Conservation (phyloP, 2,113 vertebrate species). For the Thinocorus orbignyianus region DNA sequence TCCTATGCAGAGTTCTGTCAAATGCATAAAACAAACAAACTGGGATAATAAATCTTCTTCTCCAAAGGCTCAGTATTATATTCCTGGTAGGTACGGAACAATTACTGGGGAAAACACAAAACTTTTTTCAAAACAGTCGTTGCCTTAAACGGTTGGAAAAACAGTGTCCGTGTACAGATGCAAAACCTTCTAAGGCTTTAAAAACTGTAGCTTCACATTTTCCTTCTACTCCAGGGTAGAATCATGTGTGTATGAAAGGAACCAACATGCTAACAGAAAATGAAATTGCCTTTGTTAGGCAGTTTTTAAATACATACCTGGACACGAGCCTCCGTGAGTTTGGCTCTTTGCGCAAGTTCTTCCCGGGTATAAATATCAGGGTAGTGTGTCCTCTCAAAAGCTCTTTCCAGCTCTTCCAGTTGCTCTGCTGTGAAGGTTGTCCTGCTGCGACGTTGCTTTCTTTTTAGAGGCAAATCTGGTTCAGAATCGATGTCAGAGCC, state of each 20-base stretch:
- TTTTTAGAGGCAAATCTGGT: conserved; percentile 93
- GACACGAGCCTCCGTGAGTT: conserved; percentile 95
- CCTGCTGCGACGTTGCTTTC: conserved; percentile 95
- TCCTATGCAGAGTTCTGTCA: neutral
- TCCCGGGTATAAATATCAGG: conserved; percentile 98
- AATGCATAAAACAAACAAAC: neutral
- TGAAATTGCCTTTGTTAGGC: neutral
- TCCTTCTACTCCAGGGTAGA: neutral
- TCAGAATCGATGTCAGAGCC: conserved; percentile 97
- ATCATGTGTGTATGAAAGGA: neutral
- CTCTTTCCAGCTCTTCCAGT: conserved; percentile 94
- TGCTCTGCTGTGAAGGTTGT: conserved; percentile 98
- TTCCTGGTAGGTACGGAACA: neutral
- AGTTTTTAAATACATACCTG: conserved; percentile 79
- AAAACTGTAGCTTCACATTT: neutral
- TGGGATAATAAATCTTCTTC: neutral
- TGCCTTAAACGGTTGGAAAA: neutral
- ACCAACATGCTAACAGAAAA: neutral
- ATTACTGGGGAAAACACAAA: neutral
- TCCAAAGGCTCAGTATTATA: neutral
- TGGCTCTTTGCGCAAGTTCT: conserved; percentile 95
- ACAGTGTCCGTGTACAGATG: neutral
- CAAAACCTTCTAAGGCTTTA: neutral
- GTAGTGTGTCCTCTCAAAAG: conserved; percentile 97
- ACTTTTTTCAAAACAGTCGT: neutral